Evolutionary conservation across 2,113 vertebrate genomes (phyloP).

Genomic region (Pyrgilauda ruficollis): DNA sequence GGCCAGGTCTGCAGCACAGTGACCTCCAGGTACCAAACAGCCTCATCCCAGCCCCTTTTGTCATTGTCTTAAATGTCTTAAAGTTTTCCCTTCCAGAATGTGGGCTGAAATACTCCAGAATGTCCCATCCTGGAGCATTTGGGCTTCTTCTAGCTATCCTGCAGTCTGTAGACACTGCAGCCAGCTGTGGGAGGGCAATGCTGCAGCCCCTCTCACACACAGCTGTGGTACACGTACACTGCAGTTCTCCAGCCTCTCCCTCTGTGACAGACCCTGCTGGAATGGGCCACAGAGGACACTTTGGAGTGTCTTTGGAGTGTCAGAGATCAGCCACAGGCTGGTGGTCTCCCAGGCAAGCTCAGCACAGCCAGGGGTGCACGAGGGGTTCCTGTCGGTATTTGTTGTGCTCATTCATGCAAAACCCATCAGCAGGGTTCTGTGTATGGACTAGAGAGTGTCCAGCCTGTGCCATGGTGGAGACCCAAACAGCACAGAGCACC

Average conservation of each 20-base stretch:
- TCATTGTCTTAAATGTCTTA: background rate
- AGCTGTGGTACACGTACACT: fast-evolving
- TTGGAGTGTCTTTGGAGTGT: background rate
- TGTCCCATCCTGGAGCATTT: background rate
- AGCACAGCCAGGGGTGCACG: fast-evolving
- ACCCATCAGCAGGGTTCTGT: background rate
- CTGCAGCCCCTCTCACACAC: background rate
- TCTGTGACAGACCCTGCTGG: background rate
- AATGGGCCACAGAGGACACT: background rate
- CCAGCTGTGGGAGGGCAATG: background rate
- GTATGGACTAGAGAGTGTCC: fast-evolving
- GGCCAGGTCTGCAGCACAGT: background rate
- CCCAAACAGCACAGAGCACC: background rate
- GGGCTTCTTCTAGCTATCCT: background rate
- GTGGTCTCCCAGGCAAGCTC: background rate
- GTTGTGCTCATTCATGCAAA: background rate
- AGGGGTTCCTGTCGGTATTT: fast-evolving
- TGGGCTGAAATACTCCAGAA: background rate
- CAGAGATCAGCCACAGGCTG: background rate
- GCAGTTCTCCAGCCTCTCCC: background rate
- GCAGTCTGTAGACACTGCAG: background rate
- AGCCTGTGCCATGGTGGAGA: background rate
- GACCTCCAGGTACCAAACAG: background rate
- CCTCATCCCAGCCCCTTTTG: background rate
- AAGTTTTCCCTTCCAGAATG: background rate